Percentiles rank a stretch among this genome's conserved stretches.
These are phyloP conservation scores for Tenrec ecaudatus DNA, from an alignment of 2,113 vertebrate genomes.

Conservation along the genomic window DNA sequence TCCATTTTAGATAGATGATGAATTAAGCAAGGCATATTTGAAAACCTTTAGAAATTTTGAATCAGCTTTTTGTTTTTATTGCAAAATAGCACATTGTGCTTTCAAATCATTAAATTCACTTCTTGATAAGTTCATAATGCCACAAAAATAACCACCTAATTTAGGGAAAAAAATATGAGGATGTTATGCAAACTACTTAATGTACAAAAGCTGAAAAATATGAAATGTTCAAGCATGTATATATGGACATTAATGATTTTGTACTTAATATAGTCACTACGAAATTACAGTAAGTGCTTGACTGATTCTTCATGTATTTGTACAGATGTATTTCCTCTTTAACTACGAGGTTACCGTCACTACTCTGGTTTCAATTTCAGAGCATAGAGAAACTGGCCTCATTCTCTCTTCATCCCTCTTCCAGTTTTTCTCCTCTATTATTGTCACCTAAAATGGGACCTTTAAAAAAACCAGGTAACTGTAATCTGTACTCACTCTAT, in stretches of 20 bases:
- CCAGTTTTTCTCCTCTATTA: not conserved
- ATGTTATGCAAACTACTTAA: not conserved
- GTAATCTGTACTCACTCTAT: not conserved
- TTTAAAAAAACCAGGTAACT: not conserved
- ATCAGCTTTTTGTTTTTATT: not conserved
- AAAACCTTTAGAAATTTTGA: not conserved
- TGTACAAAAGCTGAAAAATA: not conserved
- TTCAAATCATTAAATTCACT: not conserved
- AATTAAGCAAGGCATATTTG: not conserved
- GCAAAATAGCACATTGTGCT: not conserved
- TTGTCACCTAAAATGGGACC: not conserved
- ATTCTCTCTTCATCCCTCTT: not conserved
- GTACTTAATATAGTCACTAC: not conserved
- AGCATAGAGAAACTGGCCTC: not conserved
- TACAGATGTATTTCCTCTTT: not conserved
- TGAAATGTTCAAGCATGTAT: not conserved
- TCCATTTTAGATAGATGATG: not conserved
- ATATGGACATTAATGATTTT: not conserved
- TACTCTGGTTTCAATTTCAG: not conserved
- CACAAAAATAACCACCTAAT: not conserved
- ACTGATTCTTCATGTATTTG: not conserved
- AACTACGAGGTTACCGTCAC: not conserved
- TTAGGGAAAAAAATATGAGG: not conserved
- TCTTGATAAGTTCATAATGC: not conserved
- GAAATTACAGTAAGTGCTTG: not conserved